These are phyloP conservation scores for Zaprionus ghesquierei DNA, from an alignment of 1,140 invertebrate species.

Conservation along the genomic window DNA sequence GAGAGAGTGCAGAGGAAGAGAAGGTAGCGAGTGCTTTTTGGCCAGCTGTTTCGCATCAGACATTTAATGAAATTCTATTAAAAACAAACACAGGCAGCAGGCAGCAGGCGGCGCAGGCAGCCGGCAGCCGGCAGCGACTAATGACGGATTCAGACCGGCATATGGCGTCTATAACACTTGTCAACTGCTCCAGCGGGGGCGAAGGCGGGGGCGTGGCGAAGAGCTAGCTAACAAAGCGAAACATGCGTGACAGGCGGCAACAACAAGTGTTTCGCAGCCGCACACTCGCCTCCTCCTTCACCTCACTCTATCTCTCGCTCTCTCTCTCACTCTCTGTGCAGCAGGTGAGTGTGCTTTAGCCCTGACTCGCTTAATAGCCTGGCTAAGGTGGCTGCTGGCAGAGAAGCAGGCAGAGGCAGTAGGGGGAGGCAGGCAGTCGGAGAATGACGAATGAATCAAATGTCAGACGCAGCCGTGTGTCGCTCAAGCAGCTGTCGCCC, in stretches of 20 bases:
- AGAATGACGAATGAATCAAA: slow-evolving; percentile 76
- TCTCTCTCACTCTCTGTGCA: too few species aligned
- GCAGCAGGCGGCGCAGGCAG: background rate
- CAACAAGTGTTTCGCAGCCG: slow-evolving; percentile 71
- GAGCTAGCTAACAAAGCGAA: slow-evolving; percentile 31
- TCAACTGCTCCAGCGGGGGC: slow-evolving; percentile 37
- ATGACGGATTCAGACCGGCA: slow-evolving; percentile 53
- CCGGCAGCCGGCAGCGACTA: slow-evolving; percentile 31
- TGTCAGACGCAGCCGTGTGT: slow-evolving; percentile 77
- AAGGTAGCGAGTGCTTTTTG: background rate
- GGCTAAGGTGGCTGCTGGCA: slow-evolving; percentile 47
- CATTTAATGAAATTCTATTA: slow-evolving; percentile 79
- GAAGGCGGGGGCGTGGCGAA: background rate
- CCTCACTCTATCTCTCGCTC: too few species aligned
- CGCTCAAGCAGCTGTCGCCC: slow-evolving; percentile 78
- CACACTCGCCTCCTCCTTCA: too few species aligned
- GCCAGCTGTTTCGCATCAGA: slow-evolving; percentile 70
- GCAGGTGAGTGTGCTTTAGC: slow-evolving; percentile 35
- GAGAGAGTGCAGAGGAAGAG: background rate
- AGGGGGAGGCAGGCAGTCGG: background rate
- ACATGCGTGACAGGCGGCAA: slow-evolving; percentile 54
- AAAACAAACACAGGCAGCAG: slow-evolving; percentile 64
- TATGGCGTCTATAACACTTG: slow-evolving; percentile 58
- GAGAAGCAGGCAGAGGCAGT: background rate
- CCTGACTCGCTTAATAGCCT: slow-evolving; percentile 73